Conservation (phyloP, 2,888 invertebrate genomes). For the Ichneumon xanthorius region DNA sequence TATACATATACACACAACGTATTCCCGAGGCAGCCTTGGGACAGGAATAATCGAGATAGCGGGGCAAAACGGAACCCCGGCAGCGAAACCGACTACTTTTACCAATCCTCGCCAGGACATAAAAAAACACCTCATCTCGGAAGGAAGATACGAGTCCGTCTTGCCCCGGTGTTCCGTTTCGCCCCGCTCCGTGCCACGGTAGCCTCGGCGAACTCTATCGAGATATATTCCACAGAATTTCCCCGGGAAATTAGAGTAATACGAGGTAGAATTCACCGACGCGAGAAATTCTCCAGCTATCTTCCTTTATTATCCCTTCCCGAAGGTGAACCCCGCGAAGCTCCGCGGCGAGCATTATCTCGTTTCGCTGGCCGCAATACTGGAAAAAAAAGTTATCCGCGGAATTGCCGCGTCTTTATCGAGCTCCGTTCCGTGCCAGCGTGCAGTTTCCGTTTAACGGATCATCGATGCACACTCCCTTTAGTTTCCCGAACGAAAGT, state of each 20-base stretch:
- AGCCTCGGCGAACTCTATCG: conserved; percentile 34
- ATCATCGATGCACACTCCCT: not conserved
- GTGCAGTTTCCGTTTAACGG: not conserved
- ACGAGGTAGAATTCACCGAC: conserved; percentile 30
- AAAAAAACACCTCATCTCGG: not conserved
- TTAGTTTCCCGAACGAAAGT: not conserved
- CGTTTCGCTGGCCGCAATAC: conserved; percentile 1
- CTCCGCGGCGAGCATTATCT: conserved; percentile 12
- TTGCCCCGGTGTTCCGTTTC: not conserved
- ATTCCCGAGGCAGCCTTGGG: not conserved
- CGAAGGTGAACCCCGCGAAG: not conserved
- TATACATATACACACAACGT: not conserved
- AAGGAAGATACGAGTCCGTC: not conserved
- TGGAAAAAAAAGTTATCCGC: not conserved
- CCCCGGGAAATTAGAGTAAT: conserved; percentile 56
- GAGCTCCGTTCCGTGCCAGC: not conserved
- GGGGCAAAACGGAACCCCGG: no score
- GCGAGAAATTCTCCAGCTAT: conserved; percentile 42
- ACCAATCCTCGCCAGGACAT: no score
- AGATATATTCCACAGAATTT: conserved; percentile 46
- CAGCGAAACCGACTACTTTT: not conserved
- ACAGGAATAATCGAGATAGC: not conserved
- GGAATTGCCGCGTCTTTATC: conserved; percentile 25
- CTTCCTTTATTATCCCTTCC: conserved; percentile 43
- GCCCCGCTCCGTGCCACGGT: not conserved